These are phyloP conservation scores for Dynastes tityus DNA, from an alignment of 2,888 invertebrate species.

Conservation along the genomic window DNA sequence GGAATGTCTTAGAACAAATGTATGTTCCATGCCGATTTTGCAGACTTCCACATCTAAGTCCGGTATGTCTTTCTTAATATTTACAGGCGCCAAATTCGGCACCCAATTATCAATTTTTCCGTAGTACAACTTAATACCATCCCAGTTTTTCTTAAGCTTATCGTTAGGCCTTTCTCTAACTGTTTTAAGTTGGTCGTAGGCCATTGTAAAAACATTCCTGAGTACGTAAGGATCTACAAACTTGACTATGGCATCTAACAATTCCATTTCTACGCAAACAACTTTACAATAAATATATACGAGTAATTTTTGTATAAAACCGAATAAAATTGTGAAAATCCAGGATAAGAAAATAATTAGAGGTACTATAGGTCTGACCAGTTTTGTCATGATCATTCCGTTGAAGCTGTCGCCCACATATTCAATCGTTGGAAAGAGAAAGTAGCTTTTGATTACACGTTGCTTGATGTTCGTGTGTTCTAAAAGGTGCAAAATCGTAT, in stretches of 20 bases:
- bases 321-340: conserved; percentile 75
- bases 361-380: conserved; percentile 73
- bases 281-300: conserved; percentile 72
- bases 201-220: conserved; percentile 80
- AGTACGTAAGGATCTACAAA: conserved; percentile 76
- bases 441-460: conserved; percentile 77
- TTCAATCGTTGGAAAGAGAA: conserved; percentile 92
- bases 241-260: conserved; percentile 72
- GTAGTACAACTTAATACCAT: conserved; percentile 85
- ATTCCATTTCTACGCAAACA: conserved; percentile 72
- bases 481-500: conserved; percentile 84
- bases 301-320: conserved; percentile 70
- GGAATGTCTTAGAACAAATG: conserved; percentile 84
- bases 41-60: conserved; percentile 76
- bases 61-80: conserved; percentile 76
- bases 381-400: conserved; percentile 80
- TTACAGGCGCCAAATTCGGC: conserved; percentile 80
- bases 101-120: conserved; percentile 88
- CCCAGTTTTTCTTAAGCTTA: conserved; percentile 73
- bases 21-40: conserved; percentile 78
- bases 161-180: conserved; percentile 80
- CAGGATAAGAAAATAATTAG: conserved; percentile 71
- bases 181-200: conserved; percentile 84
- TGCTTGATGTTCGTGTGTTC: conserved; percentile 74
- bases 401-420: conserved; percentile 83